Base-by-base conservation (phyloP, 2,113 vertebrate species). In the Trematomus loennbergii region DNA sequence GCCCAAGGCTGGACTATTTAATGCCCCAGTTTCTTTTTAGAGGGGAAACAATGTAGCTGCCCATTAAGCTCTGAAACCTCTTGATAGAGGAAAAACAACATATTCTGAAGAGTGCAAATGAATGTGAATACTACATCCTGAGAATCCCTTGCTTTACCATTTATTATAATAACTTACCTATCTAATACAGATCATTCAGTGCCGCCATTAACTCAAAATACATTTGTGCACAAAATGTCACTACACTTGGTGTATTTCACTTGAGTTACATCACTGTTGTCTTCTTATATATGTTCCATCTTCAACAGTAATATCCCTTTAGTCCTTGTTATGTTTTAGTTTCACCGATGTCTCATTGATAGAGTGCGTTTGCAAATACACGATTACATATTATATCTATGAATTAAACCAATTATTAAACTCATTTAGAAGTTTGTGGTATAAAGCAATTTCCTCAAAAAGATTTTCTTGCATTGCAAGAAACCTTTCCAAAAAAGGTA, bases 1-100 rank as follows among this genome's bases (percentile, higher is more conserved):
- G 55, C 64, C 65, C 53, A 18, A 59, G 49, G 22, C 52, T 54
- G 18, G 70, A 79, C 22, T 61, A 78, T 60, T 74, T 50, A 88
- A 85, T 52, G 12, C 20, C 71, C 12, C 9, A 9, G 45, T 78
- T 81, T 45, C 4, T 53, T 76, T 60, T 70, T 52, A 64, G n/a
- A 49, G n/a, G 54, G 68, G 57, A 83, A 75, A 59, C 36, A 74
- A 16, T 65, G 22, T 29, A 59, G 20, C 20, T 29, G 11, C 9
- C 59, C 16, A 45, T 73, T 22, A 78, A 72, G 11, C 29, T 74
- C 49, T 72, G 12, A 43, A 58, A 62, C 46, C 0, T 25, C 2
- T 48, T 9, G 2, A 46, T 5, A 8, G 29, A 66, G 25, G 22
- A 36, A 25, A 61, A 49, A 46, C 16, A 48, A 52, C 12, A 54